These are phyloP conservation scores for Cygnus atratus DNA, from an alignment of 2,113 vertebrate species.

Conservation along the genomic window DNA sequence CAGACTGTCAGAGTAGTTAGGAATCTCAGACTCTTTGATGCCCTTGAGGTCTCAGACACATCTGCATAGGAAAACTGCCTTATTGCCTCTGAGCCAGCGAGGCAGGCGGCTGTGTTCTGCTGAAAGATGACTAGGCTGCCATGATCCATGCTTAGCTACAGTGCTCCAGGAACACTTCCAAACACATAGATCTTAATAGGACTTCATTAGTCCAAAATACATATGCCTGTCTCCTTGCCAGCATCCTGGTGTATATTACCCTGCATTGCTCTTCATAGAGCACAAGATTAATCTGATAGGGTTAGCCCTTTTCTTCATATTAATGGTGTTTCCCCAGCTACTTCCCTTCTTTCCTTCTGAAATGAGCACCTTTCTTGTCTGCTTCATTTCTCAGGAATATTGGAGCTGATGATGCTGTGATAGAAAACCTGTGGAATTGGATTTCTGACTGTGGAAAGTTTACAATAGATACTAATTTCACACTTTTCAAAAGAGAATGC, in stretches of 20 bases:
- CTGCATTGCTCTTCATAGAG: neutral
- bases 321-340: neutral
- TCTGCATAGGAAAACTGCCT: slow-evolving; percentile 55
- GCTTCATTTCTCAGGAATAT: neutral
- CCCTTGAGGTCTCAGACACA: slow-evolving; percentile 54
- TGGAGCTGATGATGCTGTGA: neutral
- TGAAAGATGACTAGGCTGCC: neutral
- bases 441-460: neutral
- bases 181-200: slow-evolving; percentile 44
- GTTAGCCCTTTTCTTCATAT: neutral
- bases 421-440: neutral
- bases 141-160: neutral
- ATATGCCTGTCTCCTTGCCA: slow-evolving; percentile 47
- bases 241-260: slow-evolving; percentile 15
- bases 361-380: neutral
- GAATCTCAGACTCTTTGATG: slow-evolving; percentile 50
- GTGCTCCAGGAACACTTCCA: slow-evolving; percentile 47
- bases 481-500: neutral
- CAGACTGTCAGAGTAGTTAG: slow-evolving; percentile 43
- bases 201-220: slow-evolving; percentile 57
- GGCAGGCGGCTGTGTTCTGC: neutral
- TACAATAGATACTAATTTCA: neutral
- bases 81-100: neutral
- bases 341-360: neutral
- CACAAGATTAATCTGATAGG: neutral